Base-by-base conservation (phyloP, 2,113 vertebrate species). In the Hystrix brachyura region DNA sequence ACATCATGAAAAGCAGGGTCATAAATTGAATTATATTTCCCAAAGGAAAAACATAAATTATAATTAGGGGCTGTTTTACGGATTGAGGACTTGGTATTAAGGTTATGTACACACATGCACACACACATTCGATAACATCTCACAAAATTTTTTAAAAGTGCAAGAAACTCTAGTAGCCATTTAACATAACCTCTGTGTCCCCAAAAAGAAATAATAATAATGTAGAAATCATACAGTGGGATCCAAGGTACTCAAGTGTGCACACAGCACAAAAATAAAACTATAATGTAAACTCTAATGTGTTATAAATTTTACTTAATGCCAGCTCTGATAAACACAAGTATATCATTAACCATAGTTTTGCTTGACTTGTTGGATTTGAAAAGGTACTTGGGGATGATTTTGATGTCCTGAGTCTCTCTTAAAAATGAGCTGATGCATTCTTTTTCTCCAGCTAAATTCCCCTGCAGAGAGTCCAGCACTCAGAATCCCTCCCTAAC, bases 341-440 rank as follows among this genome's bases (percentile, higher is more conserved):
- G 62, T 34, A 60, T 78, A 92, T 74, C 74, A 94, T 96, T 97
- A 97, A 67, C 91, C 46, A 83, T 6, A 92, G 62, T 88, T 96
- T 87, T 96, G 78, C 93, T 94, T 92, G 90, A 96, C 90, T 97
- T 79, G 32, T 90, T 96, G 78, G 80, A 98, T 95, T 90, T 97
- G 84, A 90, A 98, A 96, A 71, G n/a, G 80, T 87, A 91, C 93
- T 94, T 67, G 46, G 76, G 82, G 84, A 92, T 82, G 80, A 82
- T 72, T 93, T 82, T 74, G 90, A 92, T 81, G 83, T 86, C 86
- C 84, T n/a, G 7, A 85, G 90, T 81, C 92, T 95, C 74, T 95
- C 94, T 96, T 29, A 3, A 92, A 97, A 97, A 87, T 94, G 62
- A 97, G 80, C 90, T 94, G 87, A 97, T 93, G 25, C n/a, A 9